Percentiles rank a stretch among this genome's conserved stretches.
Evolutionary conservation across 2,888 invertebrate species (phyloP).

Genomic region (Crossocerus cetratus): DNA sequence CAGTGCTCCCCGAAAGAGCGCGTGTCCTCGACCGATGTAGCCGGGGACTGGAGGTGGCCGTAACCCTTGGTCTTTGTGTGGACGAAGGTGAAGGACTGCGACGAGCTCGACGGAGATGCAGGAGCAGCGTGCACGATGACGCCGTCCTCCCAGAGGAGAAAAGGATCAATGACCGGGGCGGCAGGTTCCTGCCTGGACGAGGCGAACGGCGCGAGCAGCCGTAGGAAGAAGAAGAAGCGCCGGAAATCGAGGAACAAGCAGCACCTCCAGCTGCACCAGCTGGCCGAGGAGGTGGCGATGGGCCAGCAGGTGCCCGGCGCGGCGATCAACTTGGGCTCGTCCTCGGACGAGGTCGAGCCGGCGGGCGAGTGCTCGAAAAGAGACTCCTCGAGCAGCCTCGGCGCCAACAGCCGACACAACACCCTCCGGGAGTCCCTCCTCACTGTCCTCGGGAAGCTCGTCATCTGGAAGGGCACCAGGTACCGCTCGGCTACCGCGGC

Average conservation of each 20-base stretch:
- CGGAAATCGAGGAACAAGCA: constrained; percentile 68
- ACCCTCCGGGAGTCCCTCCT: constrained; percentile 83
- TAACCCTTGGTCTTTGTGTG: too few species aligned
- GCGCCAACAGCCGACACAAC: constrained; percentile 75
- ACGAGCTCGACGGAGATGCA: constrained; percentile 55
- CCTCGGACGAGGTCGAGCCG: constrained; percentile 66
- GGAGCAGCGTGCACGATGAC: constrained; percentile 66
- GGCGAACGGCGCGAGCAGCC: constrained; percentile 61
- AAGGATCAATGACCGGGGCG: constrained; percentile 66
- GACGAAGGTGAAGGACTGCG: constrained; percentile 54
- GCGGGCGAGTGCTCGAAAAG: constrained; percentile 69
- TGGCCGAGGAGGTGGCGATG: constrained; percentile 28
- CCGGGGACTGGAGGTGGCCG: constrained; percentile 42
- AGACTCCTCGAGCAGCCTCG: constrained; percentile 73
- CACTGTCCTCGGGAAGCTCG: constrained; percentile 82
- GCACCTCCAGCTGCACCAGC: constrained; percentile 49
- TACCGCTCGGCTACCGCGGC: constrained; percentile 75
- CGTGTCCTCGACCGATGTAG: constrained; percentile 52
- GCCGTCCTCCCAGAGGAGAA: constrained; percentile 73
- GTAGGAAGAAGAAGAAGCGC: constrained; percentile 67
- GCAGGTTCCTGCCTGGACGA: constrained; percentile 61
- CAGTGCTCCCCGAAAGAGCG: constrained; percentile 38
- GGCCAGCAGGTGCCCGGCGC: constrained; percentile 29
- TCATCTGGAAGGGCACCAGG: constrained; percentile 79
- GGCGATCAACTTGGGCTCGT: constrained; percentile 51